Percentiles rank a stretch among this genome's conserved stretches.
Evolutionary conservation across 2,113 vertebrate genomes (phyloP).

Genomic region (Macaca mulatta): DNA sequence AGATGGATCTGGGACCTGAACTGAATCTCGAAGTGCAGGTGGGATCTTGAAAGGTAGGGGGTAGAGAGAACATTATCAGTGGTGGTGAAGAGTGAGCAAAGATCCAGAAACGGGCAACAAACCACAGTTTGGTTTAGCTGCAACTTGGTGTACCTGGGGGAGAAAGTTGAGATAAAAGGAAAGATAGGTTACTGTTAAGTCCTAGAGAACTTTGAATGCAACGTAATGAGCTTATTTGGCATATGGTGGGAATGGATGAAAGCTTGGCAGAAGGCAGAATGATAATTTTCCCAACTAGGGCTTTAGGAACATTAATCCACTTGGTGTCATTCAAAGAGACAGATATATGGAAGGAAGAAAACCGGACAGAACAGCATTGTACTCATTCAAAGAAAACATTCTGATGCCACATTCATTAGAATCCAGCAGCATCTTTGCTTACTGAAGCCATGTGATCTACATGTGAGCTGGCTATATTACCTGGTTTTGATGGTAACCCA

Average conservation of each 20-base stretch:
- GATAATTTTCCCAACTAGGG: background rate
- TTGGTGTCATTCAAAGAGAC: background rate
- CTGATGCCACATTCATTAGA: background rate
- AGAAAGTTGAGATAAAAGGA: background rate
- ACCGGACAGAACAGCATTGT: background rate
- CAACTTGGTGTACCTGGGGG: background rate
- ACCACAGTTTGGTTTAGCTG: background rate
- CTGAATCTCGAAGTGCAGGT: background rate
- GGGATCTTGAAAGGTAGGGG: background rate
- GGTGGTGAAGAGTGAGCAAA: background rate
- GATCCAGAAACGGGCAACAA: rapidly evolving
- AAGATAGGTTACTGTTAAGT: rapidly evolving
- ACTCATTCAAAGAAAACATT: background rate
- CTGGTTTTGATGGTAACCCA: rapidly evolving
- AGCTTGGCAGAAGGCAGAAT: background rate
- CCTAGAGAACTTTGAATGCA: rapidly evolving
- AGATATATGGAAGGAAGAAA: background rate
- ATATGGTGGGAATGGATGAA: background rate
- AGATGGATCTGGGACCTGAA: rapidly evolving
- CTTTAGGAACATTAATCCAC: background rate
- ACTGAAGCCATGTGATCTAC: rapidly evolving
- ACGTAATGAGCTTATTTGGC: rapidly evolving
- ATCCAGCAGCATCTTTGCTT: background rate
- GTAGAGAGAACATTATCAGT: rapidly evolving
- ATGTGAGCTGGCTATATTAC: rapidly evolving